phyloP scores from a whole-genome alignment of 1,140 invertebrate species.

The Bombus haemorrhoidalis region DNA sequence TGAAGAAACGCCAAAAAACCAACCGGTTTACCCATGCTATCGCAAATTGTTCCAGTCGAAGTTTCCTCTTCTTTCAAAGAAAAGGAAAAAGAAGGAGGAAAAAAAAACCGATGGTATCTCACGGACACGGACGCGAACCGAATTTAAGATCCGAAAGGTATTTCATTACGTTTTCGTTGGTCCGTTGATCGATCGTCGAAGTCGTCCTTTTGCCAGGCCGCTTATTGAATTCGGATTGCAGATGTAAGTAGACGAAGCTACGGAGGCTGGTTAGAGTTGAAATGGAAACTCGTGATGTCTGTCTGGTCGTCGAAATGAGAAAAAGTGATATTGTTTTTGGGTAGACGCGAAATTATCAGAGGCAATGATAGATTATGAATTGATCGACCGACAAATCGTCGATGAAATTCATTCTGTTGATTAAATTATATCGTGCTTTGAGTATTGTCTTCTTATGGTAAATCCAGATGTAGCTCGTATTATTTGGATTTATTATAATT shows the following conservation, averaged over 20 bases:
- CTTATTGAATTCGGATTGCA: slow-evolving; percentile 32
- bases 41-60: slow-evolving; percentile 51
- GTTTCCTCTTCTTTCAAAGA: slow-evolving; percentile 25
- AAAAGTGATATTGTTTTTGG: background rate
- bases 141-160: slow-evolving; percentile 22
- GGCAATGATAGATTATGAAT: background rate
- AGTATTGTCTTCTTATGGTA: background rate
- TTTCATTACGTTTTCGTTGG: slow-evolving; percentile 22
- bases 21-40: slow-evolving; percentile 40
- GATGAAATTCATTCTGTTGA: slow-evolving; percentile 3
- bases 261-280: background rate
- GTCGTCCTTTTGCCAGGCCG: background rate
- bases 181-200: slow-evolving; percentile 6
- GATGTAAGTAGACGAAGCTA: slow-evolving; percentile 19
- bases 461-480: background rate
- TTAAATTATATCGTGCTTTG: background rate
- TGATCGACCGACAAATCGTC: slow-evolving; percentile 4
- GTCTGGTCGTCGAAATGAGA: no score
- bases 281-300: background rate
- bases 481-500: no score
- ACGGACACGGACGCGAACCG: background rate
- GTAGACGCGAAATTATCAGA: background rate
- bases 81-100: background rate
- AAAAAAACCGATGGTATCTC: background rate
- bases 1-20: slow-evolving; percentile 9